A percentile compares a stretch with the other conserved stretches of the same genome.
Evolutionary conservation across 1,140 invertebrate species (phyloP).

Genomic region (Arion vulgaris): DNA sequence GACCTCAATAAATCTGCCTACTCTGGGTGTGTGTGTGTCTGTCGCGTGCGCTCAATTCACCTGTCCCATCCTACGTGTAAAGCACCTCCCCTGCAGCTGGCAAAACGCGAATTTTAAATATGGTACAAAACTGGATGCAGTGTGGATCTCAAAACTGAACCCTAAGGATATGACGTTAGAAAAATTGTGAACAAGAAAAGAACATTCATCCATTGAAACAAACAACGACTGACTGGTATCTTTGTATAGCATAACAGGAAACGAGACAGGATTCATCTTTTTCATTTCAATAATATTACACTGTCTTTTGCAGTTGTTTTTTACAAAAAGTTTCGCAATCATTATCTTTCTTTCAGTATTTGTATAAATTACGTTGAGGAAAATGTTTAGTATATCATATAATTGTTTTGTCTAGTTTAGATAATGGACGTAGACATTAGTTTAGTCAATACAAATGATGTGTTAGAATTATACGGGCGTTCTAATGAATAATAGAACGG

Average conservation of each 20-base stretch:
- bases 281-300: conserved; percentile 16
- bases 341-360: neutral
- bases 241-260: neutral
- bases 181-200: neutral
- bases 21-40: conserved; percentile 5
- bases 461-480: too few relatives aligned
- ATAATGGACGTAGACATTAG: neutral
- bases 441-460: neutral
- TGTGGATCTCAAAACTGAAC: neutral
- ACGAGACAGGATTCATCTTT: neutral
- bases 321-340: neutral
- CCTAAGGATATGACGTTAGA: neutral
- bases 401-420: neutral
- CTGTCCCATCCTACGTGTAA: conserved; percentile 27
- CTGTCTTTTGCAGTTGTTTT: neutral
- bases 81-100: conserved; percentile 32
- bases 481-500: too few relatives aligned
- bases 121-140: neutral
- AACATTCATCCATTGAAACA: neutral
- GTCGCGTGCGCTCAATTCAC: conserved; percentile 29
- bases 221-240: neutral
- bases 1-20: conserved; percentile 37
- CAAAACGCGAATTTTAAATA: conserved; percentile 34
- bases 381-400: neutral
- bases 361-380: neutral